Conservation (phyloP, 2,888 invertebrate genomes). For the Microdon myrmicae region DNA sequence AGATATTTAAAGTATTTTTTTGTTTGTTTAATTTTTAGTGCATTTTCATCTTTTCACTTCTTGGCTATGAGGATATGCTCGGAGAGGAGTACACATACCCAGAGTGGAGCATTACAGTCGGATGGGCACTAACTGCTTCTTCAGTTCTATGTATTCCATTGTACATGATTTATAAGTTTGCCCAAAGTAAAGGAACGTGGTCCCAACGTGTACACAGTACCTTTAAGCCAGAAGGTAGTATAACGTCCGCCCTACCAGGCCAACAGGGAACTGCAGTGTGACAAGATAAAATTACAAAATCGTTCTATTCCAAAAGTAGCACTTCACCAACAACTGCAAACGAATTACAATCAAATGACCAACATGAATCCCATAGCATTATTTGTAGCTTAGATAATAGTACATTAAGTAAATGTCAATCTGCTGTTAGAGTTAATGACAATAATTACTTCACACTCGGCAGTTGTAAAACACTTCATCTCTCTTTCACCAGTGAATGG, state of each 20-base stretch:
- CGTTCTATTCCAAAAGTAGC: conserved; percentile 27
- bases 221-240: conserved; percentile 61
- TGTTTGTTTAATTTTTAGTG: conserved; percentile 67
- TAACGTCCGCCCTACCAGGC: conserved; percentile 64
- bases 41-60: conserved; percentile 84
- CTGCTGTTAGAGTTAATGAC: conserved; percentile 60
- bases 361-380: conserved; percentile 28
- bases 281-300: conserved; percentile 60
- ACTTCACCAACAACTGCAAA: conserved; percentile 43
- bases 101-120: conserved; percentile 82
- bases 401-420: conserved; percentile 26
- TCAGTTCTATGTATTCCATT: conserved; percentile 87
- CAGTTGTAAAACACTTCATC: conserved; percentile 64
- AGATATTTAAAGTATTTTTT: neutral
- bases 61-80: conserved; percentile 84
- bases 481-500: conserved; percentile 66
- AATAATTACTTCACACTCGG: conserved; percentile 64
- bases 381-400: conserved; percentile 39
- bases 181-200: conserved; percentile 73
- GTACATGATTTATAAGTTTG: conserved; percentile 83
- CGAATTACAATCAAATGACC: conserved; percentile 28
- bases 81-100: conserved; percentile 80
- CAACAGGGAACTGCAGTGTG: conserved; percentile 66
- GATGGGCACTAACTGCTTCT: conserved; percentile 84
- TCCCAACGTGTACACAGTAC: conserved; percentile 57